A percentile compares a stretch with the other conserved stretches of the same genome.
phyloP scores from a whole-genome alignment of 2,113 vertebrate genomes.

The Tringa solitaria region DNA sequence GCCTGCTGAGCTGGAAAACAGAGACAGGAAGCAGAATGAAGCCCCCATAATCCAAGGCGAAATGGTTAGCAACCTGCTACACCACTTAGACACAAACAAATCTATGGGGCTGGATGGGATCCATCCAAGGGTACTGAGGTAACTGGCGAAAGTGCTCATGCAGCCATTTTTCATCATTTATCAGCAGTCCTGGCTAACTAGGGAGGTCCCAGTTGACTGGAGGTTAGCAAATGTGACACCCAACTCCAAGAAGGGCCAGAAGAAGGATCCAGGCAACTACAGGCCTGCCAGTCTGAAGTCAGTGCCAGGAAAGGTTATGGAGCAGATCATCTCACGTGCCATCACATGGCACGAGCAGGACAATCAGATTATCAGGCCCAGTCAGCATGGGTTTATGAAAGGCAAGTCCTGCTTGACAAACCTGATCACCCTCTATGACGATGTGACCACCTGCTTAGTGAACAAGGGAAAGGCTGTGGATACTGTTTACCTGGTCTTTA shows the following conservation, averaged over 20 bases:
- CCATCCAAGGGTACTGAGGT: neutral
- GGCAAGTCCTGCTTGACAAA: no score
- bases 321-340: neutral
- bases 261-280: neutral
- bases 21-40: neutral
- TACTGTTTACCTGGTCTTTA: neutral
- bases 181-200: neutral
- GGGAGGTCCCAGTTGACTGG: neutral
- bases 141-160: neutral
- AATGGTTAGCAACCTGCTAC: neutral
- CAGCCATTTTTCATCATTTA: neutral
- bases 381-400: neutral
- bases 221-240: neutral
- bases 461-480: neutral
- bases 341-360: fast-evolving
- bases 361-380: neutral
- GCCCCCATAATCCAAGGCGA: no score
- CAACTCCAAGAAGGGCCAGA: neutral
- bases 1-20: neutral
- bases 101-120: no score
- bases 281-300: neutral
- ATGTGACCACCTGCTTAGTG: no score
- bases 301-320: neutral
- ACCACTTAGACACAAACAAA: neutral
- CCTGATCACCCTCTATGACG: neutral